These are phyloP conservation scores for Circaetus cinerascens DNA, from an alignment of 2,113 vertebrate genomes.

Conservation along the genomic window DNA sequence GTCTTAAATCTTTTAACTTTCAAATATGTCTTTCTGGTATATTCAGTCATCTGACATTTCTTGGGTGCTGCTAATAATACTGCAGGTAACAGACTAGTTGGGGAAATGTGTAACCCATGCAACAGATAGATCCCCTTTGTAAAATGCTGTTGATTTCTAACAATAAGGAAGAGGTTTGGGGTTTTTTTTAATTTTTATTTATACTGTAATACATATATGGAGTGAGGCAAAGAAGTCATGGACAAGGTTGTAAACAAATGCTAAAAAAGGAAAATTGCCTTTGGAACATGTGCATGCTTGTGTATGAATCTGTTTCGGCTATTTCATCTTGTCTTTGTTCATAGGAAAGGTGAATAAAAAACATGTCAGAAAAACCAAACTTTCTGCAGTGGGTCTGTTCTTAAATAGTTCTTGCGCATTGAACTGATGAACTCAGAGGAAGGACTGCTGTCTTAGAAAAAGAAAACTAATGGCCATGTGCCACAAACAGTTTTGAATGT, in stretches of 20 bases:
- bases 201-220: neutral
- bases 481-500: neutral
- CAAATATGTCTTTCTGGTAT: neutral
- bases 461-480: accelerated
- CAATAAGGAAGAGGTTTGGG: accelerated
- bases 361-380: accelerated
- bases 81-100: neutral
- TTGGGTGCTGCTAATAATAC: neutral
- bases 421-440: neutral
- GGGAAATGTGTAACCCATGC: neutral
- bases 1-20: neutral
- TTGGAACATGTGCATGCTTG: accelerated
- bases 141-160: neutral
- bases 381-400: neutral
- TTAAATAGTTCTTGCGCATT: neutral
- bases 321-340: neutral
- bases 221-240: neutral
- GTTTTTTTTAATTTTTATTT: neutral
- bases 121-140: accelerated
- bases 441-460: neutral
- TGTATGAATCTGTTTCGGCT: neutral
- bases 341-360: neutral
- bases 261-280: neutral
- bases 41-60: neutral
- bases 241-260: neutral